Evolutionary conservation across 1,140 invertebrate species (phyloP).

Genomic region (Chymomyza costata): DNA sequence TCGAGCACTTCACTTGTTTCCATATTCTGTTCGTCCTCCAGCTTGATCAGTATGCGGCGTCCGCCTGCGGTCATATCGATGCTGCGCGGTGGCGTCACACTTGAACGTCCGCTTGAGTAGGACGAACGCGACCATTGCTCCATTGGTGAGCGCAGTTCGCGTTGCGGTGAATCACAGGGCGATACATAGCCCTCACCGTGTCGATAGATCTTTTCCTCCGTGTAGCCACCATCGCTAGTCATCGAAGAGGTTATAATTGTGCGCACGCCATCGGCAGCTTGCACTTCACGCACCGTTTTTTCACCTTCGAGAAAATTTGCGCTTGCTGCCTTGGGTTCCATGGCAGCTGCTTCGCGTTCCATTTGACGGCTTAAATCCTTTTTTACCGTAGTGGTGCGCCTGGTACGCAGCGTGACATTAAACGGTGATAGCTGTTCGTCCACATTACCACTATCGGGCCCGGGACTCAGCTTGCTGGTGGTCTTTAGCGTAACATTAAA

Average conservation of each 20-base stretch:
- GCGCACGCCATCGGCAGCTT: conserved; percentile 54
- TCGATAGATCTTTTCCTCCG: conserved; percentile 69
- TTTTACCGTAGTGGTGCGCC: conserved; percentile 40
- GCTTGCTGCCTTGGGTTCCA: conserved; percentile 15
- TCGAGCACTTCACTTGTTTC: conserved; percentile 38
- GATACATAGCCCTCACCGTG: conserved; percentile 71
- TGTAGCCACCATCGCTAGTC: conserved; percentile 63
- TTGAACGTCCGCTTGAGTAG: conserved; percentile 56
- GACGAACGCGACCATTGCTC: conserved; percentile 50
- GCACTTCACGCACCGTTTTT: conserved; percentile 54
- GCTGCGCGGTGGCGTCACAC: conserved; percentile 58
- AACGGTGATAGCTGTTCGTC: conserved; percentile 80
- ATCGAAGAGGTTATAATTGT: conserved; percentile 71
- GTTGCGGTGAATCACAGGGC: conserved; percentile 48
- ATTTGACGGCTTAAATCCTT: conserved; percentile 32
- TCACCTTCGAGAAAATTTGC: conserved; percentile 57
- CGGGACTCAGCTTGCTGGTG: conserved; percentile 54
- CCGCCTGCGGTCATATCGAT: conserved; percentile 68
- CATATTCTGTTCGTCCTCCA: conserved; percentile 47
- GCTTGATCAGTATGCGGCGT: conserved; percentile 58
- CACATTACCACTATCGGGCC: conserved; percentile 77
- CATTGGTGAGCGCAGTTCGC: conserved; percentile 5
- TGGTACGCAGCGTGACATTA: conserved; percentile 65
- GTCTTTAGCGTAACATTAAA: conserved; percentile 67
- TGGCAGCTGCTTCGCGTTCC: conserved; percentile 16